These are phyloP conservation scores for Xenopus petersii DNA, from an alignment of 2,797 vertebrate genomes.

Conservation along the genomic window DNA sequence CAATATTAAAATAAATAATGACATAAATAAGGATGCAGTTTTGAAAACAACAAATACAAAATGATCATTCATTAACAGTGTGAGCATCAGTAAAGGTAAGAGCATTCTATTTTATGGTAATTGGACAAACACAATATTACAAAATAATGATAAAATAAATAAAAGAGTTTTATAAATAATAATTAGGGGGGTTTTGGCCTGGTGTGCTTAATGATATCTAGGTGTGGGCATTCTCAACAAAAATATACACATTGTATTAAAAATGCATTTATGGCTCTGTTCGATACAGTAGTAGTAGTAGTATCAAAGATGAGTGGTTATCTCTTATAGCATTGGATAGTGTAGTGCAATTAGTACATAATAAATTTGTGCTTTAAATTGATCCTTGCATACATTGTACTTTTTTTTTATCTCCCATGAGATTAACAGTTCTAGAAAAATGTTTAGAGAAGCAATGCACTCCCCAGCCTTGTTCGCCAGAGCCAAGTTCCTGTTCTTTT, in stretches of 20 bases:
- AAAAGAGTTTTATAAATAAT: constrained; percentile 14
- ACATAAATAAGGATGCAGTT: constrained; percentile 35
- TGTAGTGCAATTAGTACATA: background rate
- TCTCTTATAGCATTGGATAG: background rate
- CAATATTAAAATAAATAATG: constrained; percentile 37
- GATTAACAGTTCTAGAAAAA: too few species aligned
- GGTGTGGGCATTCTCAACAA: background rate
- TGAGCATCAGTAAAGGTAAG: background rate
- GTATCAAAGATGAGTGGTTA: background rate
- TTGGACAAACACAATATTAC: constrained; percentile 5
- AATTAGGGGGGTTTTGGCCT: background rate
- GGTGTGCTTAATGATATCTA: background rate
- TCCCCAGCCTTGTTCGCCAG: too few species aligned
- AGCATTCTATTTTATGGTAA: background rate
- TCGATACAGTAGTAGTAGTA: background rate
- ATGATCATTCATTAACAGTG: constrained; percentile 1
- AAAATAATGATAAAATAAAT: constrained; percentile 29
- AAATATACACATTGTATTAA: background rate
- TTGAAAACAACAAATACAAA: constrained; percentile 3
- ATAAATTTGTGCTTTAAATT: background rate
- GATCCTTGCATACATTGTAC: background rate
- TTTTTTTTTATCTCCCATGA: too few species aligned
- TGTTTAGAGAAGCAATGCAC: too few species aligned
- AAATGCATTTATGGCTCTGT: background rate
- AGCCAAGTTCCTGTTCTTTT: too few species aligned